These are phyloP conservation scores for Escarpia spicata DNA, from an alignment of 2,888 invertebrate genomes.

Conservation along the genomic window DNA sequence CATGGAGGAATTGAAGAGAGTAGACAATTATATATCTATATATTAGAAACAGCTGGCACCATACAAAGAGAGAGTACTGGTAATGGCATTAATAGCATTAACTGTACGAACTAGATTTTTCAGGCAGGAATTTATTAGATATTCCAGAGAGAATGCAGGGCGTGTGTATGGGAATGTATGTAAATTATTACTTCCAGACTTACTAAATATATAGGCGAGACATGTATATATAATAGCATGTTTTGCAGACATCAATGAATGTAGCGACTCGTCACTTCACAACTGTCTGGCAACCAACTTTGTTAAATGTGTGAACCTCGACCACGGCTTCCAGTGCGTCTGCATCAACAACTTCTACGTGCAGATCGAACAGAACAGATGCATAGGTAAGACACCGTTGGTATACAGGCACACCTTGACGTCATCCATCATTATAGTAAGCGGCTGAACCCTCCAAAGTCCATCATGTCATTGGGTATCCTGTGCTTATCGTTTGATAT, in stretches of 20 bases:
- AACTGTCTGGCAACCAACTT: conserved; percentile 25
- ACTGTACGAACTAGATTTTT: too few relatives aligned
- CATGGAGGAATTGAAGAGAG: neutral
- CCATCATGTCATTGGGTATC: neutral
- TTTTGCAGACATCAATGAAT: conserved; percentile 26
- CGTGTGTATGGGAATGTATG: neutral
- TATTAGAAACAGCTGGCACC: too few relatives aligned
- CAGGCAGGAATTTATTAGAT: too few relatives aligned
- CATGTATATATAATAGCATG: neutral
- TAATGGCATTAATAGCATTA: too few relatives aligned
- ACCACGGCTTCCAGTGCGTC: conserved; percentile 24
- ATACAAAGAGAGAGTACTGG: too few relatives aligned
- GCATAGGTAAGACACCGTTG: conserved; percentile 18
- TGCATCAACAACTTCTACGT: conserved; percentile 25
- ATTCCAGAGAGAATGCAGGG: neutral
- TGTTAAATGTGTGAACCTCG: conserved; percentile 21
- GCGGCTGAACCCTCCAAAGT: neutral
- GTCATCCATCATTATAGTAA: neutral
- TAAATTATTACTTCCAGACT: neutral
- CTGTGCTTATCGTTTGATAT: too few relatives aligned
- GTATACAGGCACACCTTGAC: neutral
- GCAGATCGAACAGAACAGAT: conserved; percentile 22
- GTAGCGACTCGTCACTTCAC: conserved; percentile 14
- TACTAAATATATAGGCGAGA: neutral
- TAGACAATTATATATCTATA: too few relatives aligned